Evolutionary conservation across 2,113 vertebrate species (phyloP).

Genomic region (Dicrurus megarhynchus): DNA sequence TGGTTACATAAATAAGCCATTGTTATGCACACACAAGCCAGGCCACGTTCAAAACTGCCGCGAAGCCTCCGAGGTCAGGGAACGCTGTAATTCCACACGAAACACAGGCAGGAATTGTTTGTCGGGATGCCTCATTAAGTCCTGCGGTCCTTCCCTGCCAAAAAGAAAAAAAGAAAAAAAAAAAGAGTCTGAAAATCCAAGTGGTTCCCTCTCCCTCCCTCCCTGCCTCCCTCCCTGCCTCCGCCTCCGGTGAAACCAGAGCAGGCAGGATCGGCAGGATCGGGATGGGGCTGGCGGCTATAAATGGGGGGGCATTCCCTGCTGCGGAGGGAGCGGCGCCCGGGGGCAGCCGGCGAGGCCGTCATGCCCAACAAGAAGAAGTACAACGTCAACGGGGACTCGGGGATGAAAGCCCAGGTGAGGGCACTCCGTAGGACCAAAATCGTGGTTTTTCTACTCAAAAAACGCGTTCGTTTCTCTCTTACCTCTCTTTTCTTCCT

Average conservation of each 20-base stretch:
- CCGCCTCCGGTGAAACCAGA: constrained; percentile 48
- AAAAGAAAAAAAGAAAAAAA: not conserved
- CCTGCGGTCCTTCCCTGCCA: not conserved
- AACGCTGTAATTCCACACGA: not conserved
- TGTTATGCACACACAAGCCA: constrained; percentile 40
- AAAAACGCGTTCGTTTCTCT: not conserved
- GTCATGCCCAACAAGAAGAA: constrained; percentile 77
- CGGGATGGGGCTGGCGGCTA: constrained; percentile 31
- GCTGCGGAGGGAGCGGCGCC: not conserved
- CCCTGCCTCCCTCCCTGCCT: not conserved
- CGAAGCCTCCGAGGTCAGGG: constrained; percentile 36
- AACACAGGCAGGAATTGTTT: constrained; percentile 32
- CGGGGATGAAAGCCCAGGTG: constrained; percentile 75
- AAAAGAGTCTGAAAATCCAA: not conserved
- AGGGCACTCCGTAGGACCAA: not conserved
- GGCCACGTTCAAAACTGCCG: not conserved
- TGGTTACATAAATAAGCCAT: constrained; percentile 69
- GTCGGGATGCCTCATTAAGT: constrained; percentile 47
- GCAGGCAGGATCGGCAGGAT: constrained; percentile 44
- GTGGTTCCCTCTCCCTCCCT: not conserved
- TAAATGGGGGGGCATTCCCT: constrained; percentile 61
- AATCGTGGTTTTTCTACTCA: rapidly evolving
- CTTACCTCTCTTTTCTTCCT: rapidly evolving
- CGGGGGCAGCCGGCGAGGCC: not conserved
- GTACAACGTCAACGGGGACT: constrained; percentile 69